Percentiles rank a stretch among this genome's conserved stretches.
phyloP scores from a whole-genome alignment of 2,797 vertebrate species.

The Brachyrhaphis roseni region DNA sequence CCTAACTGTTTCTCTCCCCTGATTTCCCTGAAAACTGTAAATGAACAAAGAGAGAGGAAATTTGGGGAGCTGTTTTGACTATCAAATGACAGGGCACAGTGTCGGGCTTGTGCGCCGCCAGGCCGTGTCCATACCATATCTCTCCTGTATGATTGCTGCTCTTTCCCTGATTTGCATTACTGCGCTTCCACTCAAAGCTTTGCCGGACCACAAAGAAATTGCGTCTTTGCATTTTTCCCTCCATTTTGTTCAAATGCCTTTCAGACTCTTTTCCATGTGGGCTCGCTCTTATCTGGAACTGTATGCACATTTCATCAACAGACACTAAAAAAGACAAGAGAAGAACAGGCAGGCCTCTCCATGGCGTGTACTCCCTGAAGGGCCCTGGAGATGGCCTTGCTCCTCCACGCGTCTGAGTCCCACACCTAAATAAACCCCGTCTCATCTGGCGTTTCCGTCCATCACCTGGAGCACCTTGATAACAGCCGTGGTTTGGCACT shows the following conservation, averaged over 20 bases:
- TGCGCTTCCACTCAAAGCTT: constrained; percentile 67
- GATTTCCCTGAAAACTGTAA: constrained; percentile 83
- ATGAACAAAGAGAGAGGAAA: constrained; percentile 78
- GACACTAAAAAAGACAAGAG: constrained; percentile 45
- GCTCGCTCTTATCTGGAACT: constrained; percentile 56
- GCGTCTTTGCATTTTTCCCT: constrained; percentile 78
- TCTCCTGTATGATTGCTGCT: constrained; percentile 71
- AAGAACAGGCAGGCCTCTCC: not conserved
- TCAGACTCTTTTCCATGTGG: constrained; percentile 54
- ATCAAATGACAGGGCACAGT: constrained; percentile 78
- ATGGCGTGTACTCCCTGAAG: constrained; percentile 7
- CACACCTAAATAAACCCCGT: not conserved
- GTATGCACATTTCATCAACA: constrained; percentile 68
- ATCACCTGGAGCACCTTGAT: constrained; percentile 2
- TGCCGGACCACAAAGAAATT: constrained; percentile 73
- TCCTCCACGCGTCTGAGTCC: not conserved
- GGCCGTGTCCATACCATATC: constrained; percentile 66
- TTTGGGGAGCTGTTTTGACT: constrained; percentile 77
- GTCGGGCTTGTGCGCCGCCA: constrained; percentile 53
- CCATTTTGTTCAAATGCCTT: constrained; percentile 75
- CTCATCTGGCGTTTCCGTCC: constrained; percentile 6
- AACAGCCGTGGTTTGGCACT: constrained; percentile 26
- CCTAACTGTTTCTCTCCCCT: constrained; percentile 63
- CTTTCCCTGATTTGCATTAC: constrained; percentile 80
- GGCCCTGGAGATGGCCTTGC: not conserved